Percentiles rank a stretch among this genome's conserved stretches.
Conservation (phyloP, 1,140 invertebrate species). For the Spodoptera frugiperda region DNA sequence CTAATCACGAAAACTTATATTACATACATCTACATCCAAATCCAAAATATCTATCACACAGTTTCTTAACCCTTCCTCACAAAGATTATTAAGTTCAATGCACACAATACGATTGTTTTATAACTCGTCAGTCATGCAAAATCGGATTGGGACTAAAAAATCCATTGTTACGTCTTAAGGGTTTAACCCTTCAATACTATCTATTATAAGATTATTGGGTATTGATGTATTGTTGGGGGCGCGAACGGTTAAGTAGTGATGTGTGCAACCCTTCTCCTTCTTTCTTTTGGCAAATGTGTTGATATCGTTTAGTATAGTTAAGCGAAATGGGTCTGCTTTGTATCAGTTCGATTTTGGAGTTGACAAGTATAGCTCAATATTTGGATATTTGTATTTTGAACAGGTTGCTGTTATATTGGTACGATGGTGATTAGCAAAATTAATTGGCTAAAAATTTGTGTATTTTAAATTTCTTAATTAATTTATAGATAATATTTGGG, state of each 20-base stretch:
- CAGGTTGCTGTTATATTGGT: too few relatives aligned
- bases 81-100: slow-evolving; percentile 9
- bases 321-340: background rate
- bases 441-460: too few relatives aligned
- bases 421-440: too few relatives aligned
- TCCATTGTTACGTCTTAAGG: slow-evolving; percentile 54
- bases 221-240: slow-evolving; percentile 80
- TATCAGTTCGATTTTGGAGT: too few relatives aligned
- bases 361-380: too few relatives aligned
- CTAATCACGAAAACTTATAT: too few relatives aligned
- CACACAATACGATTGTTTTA: slow-evolving; percentile 40
- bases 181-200: slow-evolving; percentile 33
- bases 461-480: too few relatives aligned
- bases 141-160: slow-evolving; percentile 60
- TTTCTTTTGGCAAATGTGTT: slow-evolving; percentile 60
- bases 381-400: too few relatives aligned
- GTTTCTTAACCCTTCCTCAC: background rate
- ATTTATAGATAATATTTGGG: too few relatives aligned
- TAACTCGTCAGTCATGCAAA: slow-evolving; percentile 66
- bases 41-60: too few relatives aligned
- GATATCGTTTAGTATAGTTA: slow-evolving; percentile 33
- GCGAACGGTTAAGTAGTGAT: slow-evolving; percentile 74
- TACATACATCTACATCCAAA: too few relatives aligned
- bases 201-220: slow-evolving; percentile 81
- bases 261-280: slow-evolving; percentile 51